These are phyloP conservation scores for Spodoptera frugiperda DNA, from an alignment of 1,140 invertebrate genomes.

Conservation along the genomic window DNA sequence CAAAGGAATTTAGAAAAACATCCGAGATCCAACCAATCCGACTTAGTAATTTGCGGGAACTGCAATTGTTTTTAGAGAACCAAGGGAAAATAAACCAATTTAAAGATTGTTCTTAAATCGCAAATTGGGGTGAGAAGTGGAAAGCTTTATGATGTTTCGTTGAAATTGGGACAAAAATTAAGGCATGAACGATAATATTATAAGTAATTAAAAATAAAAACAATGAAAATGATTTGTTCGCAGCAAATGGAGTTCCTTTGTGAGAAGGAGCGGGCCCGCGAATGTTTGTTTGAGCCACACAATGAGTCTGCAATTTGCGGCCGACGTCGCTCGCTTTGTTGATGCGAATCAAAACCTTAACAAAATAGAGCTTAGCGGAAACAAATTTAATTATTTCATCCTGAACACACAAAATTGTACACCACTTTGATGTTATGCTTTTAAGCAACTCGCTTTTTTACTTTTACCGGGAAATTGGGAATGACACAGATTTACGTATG, in stretches of 20 bases:
- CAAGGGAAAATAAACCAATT: too few species aligned
- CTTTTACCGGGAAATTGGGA: neutral
- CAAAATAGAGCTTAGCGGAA: conserved; percentile 60
- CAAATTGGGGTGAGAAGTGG: too few species aligned
- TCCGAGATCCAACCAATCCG: too few species aligned
- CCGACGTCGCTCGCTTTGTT: conserved; percentile 69
- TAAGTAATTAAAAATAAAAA: conserved; percentile 64
- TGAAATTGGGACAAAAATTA: neutral
- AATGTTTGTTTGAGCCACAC: conserved; percentile 74
- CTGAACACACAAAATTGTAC: conserved; percentile 48
- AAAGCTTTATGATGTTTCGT: neutral
- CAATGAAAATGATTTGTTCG: conserved; percentile 67
- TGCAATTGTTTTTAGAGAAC: too few species aligned
- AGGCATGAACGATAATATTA: conserved; percentile 23
- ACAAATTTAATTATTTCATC: conserved; percentile 62
- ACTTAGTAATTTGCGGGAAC: too few species aligned
- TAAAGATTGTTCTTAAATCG: too few species aligned
- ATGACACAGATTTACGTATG: too few species aligned
- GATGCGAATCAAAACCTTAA: conserved; percentile 73
- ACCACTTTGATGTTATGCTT: conserved; percentile 34
- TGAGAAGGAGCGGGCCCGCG: conserved; percentile 65
- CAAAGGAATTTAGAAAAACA: too few species aligned
- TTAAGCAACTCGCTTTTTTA: conserved; percentile 9
- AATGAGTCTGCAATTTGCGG: conserved; percentile 76
- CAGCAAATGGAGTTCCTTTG: conserved; percentile 72